phyloP scores from a whole-genome alignment of 2,888 invertebrate species.

The Rutpela maculata region DNA sequence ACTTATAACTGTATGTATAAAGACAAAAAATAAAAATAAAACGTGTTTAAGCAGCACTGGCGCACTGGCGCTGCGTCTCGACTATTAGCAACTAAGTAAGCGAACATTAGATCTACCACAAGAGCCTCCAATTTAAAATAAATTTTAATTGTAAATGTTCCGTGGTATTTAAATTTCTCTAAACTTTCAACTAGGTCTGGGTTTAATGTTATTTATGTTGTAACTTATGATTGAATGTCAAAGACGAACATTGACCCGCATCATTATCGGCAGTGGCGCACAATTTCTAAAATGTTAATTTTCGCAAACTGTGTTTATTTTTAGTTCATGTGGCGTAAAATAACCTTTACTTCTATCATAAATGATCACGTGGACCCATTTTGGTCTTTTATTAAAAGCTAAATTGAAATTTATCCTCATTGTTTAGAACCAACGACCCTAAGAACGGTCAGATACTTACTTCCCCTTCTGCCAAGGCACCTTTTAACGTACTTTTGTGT shows the following conservation, averaged over 20 bases:
- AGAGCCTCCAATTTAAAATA: not conserved
- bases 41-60: not conserved
- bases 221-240: not conserved
- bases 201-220: not conserved
- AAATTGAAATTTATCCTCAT: no score
- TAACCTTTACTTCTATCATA: no score
- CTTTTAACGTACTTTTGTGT: no score
- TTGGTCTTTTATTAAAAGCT: no score
- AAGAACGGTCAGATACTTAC: no score
- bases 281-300: no score
- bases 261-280: not conserved
- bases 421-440: no score
- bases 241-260: slow-evolving; percentile 8
- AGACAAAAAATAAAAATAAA: not conserved
- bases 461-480: no score
- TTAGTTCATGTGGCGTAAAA: no score
- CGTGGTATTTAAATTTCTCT: slow-evolving; percentile 8
- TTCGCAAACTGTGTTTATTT: no score
- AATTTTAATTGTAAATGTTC: slow-evolving; percentile 12
- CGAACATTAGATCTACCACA: not conserved
- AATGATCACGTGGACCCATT: no score
- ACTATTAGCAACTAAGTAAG: not conserved
- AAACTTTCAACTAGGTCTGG: slow-evolving; percentile 5
- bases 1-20: not conserved
- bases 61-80: not conserved